A percentile compares a stretch with the other conserved stretches of the same genome.
Conservation (phyloP, 2,113 vertebrate species). For the Bubo blakistoni region DNA sequence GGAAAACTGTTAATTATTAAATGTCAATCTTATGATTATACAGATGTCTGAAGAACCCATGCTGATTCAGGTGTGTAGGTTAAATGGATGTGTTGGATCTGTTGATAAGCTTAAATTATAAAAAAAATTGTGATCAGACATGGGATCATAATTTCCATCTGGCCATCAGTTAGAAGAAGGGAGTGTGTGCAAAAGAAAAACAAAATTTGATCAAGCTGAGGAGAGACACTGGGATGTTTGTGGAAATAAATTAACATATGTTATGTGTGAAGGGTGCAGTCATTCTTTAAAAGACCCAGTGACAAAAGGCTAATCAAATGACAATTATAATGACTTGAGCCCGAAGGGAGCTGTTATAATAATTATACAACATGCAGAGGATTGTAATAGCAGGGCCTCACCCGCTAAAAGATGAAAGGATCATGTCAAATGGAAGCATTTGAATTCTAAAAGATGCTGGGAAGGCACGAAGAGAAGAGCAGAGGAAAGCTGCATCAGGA, state of each 20-base stretch:
- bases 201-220: neutral
- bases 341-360: slow-evolving; percentile 35
- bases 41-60: neutral
- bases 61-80: neutral
- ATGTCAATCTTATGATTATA: neutral
- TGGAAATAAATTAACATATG: slow-evolving; percentile 36
- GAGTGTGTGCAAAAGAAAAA: neutral
- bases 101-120: neutral
- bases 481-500: neutral
- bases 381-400: neutral
- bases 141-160: neutral
- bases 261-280: slow-evolving; percentile 3
- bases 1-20: neutral
- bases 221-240: neutral
- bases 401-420: neutral
- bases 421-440: neutral
- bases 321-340: slow-evolving; percentile 20
- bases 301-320: slow-evolving; percentile 39
- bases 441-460: neutral
- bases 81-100: neutral
- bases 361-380: slow-evolving; percentile 27
- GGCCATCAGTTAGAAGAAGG: neutral
- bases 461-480: neutral
- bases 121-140: neutral
- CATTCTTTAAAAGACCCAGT: neutral